Evolutionary conservation across 2,113 vertebrate species (phyloP), one percentile per base, ranked within the genome.

Genomic region (Hemiprocne comata): DNA sequence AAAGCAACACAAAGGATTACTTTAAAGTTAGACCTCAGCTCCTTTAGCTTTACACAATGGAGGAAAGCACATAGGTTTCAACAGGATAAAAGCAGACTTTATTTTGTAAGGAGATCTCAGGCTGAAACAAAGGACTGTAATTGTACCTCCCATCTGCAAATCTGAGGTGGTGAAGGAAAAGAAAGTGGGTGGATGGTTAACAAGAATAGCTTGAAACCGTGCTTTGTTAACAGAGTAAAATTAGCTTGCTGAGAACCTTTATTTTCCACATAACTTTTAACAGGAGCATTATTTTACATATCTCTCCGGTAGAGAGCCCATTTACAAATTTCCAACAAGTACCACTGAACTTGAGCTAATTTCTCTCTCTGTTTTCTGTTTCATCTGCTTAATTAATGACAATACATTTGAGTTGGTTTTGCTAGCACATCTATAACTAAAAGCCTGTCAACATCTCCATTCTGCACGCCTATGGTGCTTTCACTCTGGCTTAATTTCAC

Each of bases 241-340:
- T 98, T 98, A 98, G 89, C 96, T 97, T 90, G 92, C 95, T 97
- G 94, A 97, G 97, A 98, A 97, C 89, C 58, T 97, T 97, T 89
- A 83, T 96, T 96, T 96, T 95, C 89, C 77, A 85, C 61, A 74
- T 80, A 95, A 97, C 84, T 92, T 86, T 93, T 97, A 93, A 92
- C 85, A 60, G 75, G 44, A 96, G 80, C 91, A 93, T 92, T 97
- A 81, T 84, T 96, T 98, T 97, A 97, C 89, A 26, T 96, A 95
- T 70, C 74, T 95, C 53, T 38, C 10, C 11, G 2, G 54, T 76
- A 83, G 81, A 85, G 94, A 84, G 71, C 29, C 92, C 83, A 94
- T 97, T 97, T 91, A 96, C 94, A 97, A 97, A 97, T 72, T 96
- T 87, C 42, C 87, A 96, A 71, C 67, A 95, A 85, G 75, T 78